Conservation (phyloP, 2,888 invertebrate genomes). For the Drosophila pegasa region DNA sequence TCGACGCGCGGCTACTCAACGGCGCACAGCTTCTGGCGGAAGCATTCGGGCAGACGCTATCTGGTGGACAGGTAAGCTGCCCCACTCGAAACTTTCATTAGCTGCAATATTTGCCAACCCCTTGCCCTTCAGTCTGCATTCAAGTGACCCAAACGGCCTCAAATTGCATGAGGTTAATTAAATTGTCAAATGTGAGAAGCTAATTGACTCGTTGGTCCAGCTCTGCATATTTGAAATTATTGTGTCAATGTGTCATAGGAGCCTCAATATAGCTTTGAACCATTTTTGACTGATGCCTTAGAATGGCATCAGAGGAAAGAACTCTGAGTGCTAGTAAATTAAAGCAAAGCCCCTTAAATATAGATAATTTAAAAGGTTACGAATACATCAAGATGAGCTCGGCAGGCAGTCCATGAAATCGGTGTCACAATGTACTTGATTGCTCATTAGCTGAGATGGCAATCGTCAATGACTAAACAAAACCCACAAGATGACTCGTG, state of each 20-base stretch:
- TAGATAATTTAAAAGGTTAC: not conserved
- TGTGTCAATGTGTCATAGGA: not conserved
- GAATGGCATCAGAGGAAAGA: not conserved
- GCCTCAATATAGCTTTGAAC: no score
- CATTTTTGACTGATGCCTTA: no score
- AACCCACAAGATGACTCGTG: slow-evolving; percentile 37
- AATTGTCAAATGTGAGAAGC: slow-evolving; percentile 17
- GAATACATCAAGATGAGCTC: not conserved
- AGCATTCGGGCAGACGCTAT: slow-evolving; percentile 78
- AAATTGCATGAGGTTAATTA: slow-evolving; percentile 43
- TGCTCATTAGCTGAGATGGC: slow-evolving; percentile 48
- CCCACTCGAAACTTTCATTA: slow-evolving; percentile 47
- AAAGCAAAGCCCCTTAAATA: not conserved
- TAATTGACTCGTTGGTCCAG: slow-evolving; percentile 6
- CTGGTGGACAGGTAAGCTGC: slow-evolving; percentile 80
- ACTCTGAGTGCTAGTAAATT: not conserved
- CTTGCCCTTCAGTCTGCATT: slow-evolving; percentile 33
- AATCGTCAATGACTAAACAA: slow-evolving; percentile 53
- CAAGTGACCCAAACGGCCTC: slow-evolving; percentile 28
- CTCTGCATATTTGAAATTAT: not conserved
- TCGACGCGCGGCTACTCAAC: slow-evolving; percentile 61
- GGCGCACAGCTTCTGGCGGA: slow-evolving; percentile 75
- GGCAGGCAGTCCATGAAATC: slow-evolving; percentile 44
- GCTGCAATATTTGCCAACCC: slow-evolving; percentile 31
- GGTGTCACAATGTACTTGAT: slow-evolving; percentile 22